Evolutionary conservation across 2,113 vertebrate genomes (phyloP), one percentile per base, ranked within the genome.

Genomic region (Percopsis transmontana): DNA sequence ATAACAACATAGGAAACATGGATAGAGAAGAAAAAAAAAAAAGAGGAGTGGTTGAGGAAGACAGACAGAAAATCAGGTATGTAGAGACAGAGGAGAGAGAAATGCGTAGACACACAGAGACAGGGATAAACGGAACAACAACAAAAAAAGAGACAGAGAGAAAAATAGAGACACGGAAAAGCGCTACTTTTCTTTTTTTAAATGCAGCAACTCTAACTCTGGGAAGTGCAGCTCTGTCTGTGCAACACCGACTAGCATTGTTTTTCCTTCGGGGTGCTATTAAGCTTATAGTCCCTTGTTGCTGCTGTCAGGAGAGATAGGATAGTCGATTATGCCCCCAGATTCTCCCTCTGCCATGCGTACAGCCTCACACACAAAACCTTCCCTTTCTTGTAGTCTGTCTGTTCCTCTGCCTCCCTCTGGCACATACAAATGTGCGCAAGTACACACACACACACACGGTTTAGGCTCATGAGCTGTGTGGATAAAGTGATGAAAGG

Each of bases 201-300:
- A 41, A 58, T 60, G 69, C 53, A 76, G 70, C 52, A 15, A 55
- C 55, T 74, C 62, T 53, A 33, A 59, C 60, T 57, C 41, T 47
- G 67, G 57, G 47, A 16, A 57, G 62, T 51, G 20, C 52, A 24
- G 9, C n/a, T 19, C 48, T 13, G 11, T 68, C 51, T 2, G 53
- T 51, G 57, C 66, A 50, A 79, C 70, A 13, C 39, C 76, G 56
- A 68, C 74, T 40, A 68, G 70, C 40, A 9, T 15, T 11, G 70
- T 78, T 80, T 77, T 63, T 70, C n/a, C 80, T 80, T 70, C 66
- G 42, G 85, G 77, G 50, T 19, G 57, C 69, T 64, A 74, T 86
- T 81, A 80, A 51, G 66, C 59, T 67, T 71, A 66, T 55, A 69
- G 59, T 73, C 68, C 70, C 67, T 68, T 74, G 70, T 74, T 76